These are phyloP conservation scores for Ovibos moschatus DNA, from an alignment of 2,113 vertebrate species.

Conservation along the genomic window DNA sequence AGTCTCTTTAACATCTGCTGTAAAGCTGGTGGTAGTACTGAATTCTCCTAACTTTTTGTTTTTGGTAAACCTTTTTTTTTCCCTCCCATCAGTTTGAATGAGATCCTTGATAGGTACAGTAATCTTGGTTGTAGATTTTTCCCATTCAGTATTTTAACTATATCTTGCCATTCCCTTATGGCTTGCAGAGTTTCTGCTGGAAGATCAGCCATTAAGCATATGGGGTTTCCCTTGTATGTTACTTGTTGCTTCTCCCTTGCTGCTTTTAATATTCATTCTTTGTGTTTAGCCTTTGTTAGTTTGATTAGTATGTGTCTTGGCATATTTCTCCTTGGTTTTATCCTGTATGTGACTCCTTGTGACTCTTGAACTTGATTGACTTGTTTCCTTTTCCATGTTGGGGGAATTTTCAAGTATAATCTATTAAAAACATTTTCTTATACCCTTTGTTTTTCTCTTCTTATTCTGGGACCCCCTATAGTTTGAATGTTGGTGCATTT, in stretches of 20 bases:
- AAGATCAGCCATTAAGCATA: not conserved
- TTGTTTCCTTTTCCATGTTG: not conserved
- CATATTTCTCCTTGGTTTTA: not conserved
- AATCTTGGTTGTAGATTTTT: not conserved
- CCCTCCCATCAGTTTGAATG: not conserved
- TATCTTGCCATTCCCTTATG: not conserved
- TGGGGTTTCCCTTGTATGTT: not conserved
- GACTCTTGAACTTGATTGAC: not conserved
- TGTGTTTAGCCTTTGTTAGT: not conserved
- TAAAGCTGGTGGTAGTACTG: not conserved
- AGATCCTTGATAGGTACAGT: not conserved
- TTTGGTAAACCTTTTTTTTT: not conserved
- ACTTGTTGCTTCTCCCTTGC: not conserved
- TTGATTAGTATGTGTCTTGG: not conserved
- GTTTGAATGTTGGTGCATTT: not conserved
- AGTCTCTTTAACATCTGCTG: not conserved
- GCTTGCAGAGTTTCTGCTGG: not conserved
- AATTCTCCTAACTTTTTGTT: not conserved
- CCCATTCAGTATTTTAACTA: not conserved
- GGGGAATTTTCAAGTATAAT: not conserved
- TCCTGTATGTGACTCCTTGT: not conserved
- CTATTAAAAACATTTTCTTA: not conserved
- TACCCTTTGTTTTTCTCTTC: not conserved
- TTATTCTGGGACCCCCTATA: not conserved
- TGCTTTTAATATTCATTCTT: not conserved